Evolutionary conservation across 2,888 invertebrate species (phyloP), one percentile per base, ranked within the genome.

Genomic region (Mythimna lalbum): DNA sequence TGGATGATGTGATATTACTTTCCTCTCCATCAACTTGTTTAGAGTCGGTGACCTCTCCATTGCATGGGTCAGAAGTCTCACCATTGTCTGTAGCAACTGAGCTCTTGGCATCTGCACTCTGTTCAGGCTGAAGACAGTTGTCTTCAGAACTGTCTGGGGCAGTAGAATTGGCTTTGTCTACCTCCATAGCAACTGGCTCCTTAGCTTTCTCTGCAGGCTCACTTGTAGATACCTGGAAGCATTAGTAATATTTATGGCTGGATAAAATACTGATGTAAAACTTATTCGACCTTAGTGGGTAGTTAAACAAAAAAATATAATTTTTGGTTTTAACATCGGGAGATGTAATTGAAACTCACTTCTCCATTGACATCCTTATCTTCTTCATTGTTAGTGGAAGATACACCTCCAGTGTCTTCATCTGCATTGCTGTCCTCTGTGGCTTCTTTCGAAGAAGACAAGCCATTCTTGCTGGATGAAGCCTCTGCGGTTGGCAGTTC

Each of bases 131-230:
- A 57, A 88, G 82, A 71, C 91, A 91, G 71, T 94, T 95, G 80
- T 96, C 96, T 47, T 88, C 96, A 0, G 96, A 96, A 78, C 96
- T 96, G 81, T 96, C 96, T 14, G 96, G 96, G 12, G 92, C 91
- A 17, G 93, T 88, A 9, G 90, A 79, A 63, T 76, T 88, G 23
- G 87, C 70, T 80, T 95, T 94, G 5, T 91, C 92, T n/a, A 90
- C 88, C 31, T 91, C 91, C 88, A 90, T 90, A 50, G 84, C 78
- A 49, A 86, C 79, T 27, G 87, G 59, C 23, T 91, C 92, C 60
- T 89, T 90, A 10, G 87, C 72, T 74, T 85, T 88, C 39, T 89
- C 90, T 6, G 86, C 85, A 21, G 93, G 91, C 43, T 94, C 95
- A 83, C 96, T 96, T 10, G 96, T 96, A 27, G 96, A 95, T 69